These are phyloP conservation scores for Hoplodrina blanda DNA, from an alignment of 2,888 invertebrate species.

Conservation along the genomic window DNA sequence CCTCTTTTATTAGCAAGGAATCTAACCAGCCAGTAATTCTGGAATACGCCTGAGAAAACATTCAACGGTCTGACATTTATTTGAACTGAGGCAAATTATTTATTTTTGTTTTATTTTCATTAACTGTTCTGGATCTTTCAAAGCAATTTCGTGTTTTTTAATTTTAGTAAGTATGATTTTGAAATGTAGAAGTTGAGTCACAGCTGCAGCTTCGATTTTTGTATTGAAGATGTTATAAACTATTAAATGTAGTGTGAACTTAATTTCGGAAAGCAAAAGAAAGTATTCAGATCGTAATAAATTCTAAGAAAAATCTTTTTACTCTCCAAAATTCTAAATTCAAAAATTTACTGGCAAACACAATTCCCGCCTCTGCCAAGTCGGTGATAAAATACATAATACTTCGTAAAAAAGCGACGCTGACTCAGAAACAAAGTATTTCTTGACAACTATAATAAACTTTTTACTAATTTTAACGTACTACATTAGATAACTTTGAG, in stretches of 20 bases:
- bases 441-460: conserved; percentile 27
- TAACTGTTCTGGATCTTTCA: conserved; percentile 6
- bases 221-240: not conserved
- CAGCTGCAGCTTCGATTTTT: not conserved
- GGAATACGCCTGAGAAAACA: not conserved
- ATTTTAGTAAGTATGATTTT: no score
- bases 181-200: not conserved
- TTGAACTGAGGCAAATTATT: not conserved
- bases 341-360: conserved; percentile 47
- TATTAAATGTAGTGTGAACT: not conserved
- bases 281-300: conserved; percentile 14
- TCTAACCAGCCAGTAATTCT: conserved; percentile 16
- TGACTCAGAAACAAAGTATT: conserved; percentile 51
- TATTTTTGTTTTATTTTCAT: conserved; percentile 2
- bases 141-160: not conserved
- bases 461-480: conserved; percentile 28
- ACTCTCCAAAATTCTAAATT: conserved; percentile 9
- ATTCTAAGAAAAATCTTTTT: conserved; percentile 18
- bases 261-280: conserved; percentile 14
- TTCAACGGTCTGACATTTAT: not conserved
- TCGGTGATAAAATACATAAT: conserved; percentile 45
- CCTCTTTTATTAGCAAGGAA: conserved; percentile 44
- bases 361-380: conserved; percentile 58
- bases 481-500: not conserved
- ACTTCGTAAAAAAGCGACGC: conserved; percentile 25